Evolutionary conservation across 2,797 vertebrate genomes (phyloP), one percentile per base, ranked within the genome.

Genomic region (Mastacembelus armatus): DNA sequence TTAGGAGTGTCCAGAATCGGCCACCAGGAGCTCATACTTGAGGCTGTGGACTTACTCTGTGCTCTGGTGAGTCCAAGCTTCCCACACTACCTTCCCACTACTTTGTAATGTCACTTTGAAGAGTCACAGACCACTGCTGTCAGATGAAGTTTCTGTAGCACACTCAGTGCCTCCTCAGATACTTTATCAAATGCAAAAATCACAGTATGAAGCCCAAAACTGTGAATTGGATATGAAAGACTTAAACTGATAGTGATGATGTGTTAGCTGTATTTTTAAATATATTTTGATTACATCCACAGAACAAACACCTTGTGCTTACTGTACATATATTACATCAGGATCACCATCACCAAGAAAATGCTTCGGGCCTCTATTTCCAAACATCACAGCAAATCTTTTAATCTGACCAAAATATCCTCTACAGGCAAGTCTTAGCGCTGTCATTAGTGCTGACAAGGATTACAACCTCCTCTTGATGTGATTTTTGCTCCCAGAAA

Each of bases 1-100:
- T 87, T 99, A 79, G 98, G 98, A 14, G 97, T 99, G 75, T 98
- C 96, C 70, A 94, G 97, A 66, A 99, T 99, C 57, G 98, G 98
- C 62, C 98, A 99, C 88, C 98, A 99, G 91, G 98, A 99, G 74
- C 96, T 99, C 66, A 98, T 99, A 58, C 91, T 99, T 87, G 98
- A 99, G 91, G 98, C 98, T 49, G 97, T 99, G 77, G 98, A 99
- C 88, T 92, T 99, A 80, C 95, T 99, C 30, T 99, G 98, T 19
- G 98, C 98, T 64, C 89, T 99, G 95, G 98, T 99, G 94, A 97
- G 93, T 89, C 78, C 62, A 61, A 68, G 63, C 44, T 33, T 71
- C 79, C 74, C 64, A 58, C 73, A 7, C 26, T 18, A 60, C 32
- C 66, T 58, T 74, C 61, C 69, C 43, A 67, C 66, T 21, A 18